phyloP scores from a whole-genome alignment of 2,888 invertebrate genomes.

The Synanthedon tipuliformis region DNA sequence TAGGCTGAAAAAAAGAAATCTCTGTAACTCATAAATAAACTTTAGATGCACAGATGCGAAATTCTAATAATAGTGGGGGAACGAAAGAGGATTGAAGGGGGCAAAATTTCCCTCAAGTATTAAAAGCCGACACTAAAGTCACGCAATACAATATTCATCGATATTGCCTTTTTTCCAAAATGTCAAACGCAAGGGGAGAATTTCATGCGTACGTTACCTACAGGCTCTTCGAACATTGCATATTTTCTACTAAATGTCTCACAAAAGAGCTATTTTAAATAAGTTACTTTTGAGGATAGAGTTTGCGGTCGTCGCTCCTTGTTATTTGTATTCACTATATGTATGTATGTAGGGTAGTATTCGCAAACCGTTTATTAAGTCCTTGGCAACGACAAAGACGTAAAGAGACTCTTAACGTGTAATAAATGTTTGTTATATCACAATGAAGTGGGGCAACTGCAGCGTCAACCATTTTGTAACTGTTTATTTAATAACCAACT shows the following conservation, averaged over 20 bases:
- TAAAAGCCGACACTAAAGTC: slow-evolving; percentile 29
- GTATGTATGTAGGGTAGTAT: not conserved
- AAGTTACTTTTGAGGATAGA: slow-evolving; percentile 5
- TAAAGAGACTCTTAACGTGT: slow-evolving; percentile 54
- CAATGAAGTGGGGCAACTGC: slow-evolving; percentile 44
- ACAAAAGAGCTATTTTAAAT: slow-evolving; percentile 7
- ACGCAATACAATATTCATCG: slow-evolving; percentile 60
- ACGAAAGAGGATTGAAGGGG: slow-evolving; percentile 41
- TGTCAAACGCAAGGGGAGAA: slow-evolving; percentile 12
- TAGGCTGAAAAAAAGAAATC: no score
- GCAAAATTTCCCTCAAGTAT: slow-evolving; percentile 53
- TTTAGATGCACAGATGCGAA: slow-evolving; percentile 56
- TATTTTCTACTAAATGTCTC: slow-evolving; percentile 9
- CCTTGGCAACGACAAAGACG: slow-evolving; percentile 46
- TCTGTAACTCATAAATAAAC: slow-evolving; percentile 53
- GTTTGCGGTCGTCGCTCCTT: slow-evolving; percentile 1
- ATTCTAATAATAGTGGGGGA: slow-evolving; percentile 59
- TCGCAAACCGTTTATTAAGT: slow-evolving; percentile 1
- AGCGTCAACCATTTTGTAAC: slow-evolving; percentile 16
- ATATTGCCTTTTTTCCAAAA: slow-evolving; percentile 39
- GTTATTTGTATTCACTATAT: not conserved
- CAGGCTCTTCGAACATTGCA: not conserved
- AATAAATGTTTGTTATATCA: slow-evolving; percentile 53
- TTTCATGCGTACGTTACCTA: slow-evolving; percentile 12
- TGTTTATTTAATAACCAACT: slow-evolving; percentile 7